phyloP scores from a whole-genome alignment of 2,797 vertebrate genomes.

The Peromyscus nudipes region DNA sequence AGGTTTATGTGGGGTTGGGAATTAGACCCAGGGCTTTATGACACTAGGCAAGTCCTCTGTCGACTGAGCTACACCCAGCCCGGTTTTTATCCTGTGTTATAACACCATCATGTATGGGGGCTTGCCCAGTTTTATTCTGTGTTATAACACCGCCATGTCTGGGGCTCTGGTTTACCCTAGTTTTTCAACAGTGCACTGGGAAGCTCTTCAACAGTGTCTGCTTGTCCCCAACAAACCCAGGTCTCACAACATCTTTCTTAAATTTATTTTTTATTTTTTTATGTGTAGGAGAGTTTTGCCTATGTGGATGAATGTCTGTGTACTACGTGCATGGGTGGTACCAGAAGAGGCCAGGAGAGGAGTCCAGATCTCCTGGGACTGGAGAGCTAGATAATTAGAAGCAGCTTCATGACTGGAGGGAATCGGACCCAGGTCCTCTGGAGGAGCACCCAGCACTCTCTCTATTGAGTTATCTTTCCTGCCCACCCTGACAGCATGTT shows the following conservation, averaged over 20 bases:
- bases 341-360: not conserved
- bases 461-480: not conserved
- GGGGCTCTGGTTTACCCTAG: not conserved
- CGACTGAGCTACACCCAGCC: not conserved
- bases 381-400: not conserved
- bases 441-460: too few species aligned
- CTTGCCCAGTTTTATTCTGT: not conserved
- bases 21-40: not conserved
- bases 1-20: not conserved
- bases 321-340: not conserved
- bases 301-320: not conserved
- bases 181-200: not conserved
- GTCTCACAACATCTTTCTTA: not conserved
- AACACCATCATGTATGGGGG: too few species aligned
- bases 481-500: not conserved
- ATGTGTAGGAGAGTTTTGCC: not conserved
- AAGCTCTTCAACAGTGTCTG: too few species aligned
- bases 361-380: too few species aligned
- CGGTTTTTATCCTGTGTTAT: not conserved
- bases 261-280: too few species aligned
- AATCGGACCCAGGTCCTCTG: not conserved
- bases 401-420: not conserved
- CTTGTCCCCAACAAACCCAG: not conserved
- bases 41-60: not conserved
- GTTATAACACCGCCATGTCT: too few species aligned